Base-by-base conservation (phyloP, 2,113 vertebrate species). In the Dunckerocampus dactyliophorus region DNA sequence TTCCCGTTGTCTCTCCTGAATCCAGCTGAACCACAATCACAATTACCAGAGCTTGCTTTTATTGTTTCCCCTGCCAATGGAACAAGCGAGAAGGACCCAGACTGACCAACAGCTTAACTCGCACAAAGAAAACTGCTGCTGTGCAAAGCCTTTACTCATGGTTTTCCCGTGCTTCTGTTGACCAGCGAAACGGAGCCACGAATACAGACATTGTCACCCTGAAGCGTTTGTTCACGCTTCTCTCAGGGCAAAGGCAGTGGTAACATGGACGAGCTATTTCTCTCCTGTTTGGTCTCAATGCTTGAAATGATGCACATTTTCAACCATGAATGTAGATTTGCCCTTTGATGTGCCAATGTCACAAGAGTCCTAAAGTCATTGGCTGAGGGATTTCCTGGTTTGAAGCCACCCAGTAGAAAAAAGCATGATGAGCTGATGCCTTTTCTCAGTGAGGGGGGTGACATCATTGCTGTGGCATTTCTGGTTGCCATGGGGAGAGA, bases 391-490 rank as follows among this genome's bases (percentile, higher is more conserved):
- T 50, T 73, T 83, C 72, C 76, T 70, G 47, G 67, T 62, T 15
- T 53, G 71, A 75, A 43, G 10, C 22, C 67, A 52, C 59, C 79
- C 63, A 54, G 67, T 39, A 56, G 62, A 76, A 46, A 71, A 62
- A 79, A 65, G 16, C 61, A 65, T 80, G 71, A 77, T 90, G 89
- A 90, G 67, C 82, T 87, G 64, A 78, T 77, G 77, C 53, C 17
- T 71, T 59, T 52, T 81, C 67, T 59, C 51, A 62, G 45, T 31
- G 51, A 48, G 45, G 46, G 67, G 56, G 63, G 37, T 89, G 86
- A 89, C 83, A 81, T 89, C 86, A 89, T 80, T 1, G 5, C 47
- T 56, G 39, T 79, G 82, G 87, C 76, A 86, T 88, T 75, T 57
- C 72, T 9, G 19, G 80, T 81, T 80, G 62, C 82, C 75, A 69